Base-by-base conservation (phyloP, 1,140 invertebrate genomes). In the Atta texana region DNA sequence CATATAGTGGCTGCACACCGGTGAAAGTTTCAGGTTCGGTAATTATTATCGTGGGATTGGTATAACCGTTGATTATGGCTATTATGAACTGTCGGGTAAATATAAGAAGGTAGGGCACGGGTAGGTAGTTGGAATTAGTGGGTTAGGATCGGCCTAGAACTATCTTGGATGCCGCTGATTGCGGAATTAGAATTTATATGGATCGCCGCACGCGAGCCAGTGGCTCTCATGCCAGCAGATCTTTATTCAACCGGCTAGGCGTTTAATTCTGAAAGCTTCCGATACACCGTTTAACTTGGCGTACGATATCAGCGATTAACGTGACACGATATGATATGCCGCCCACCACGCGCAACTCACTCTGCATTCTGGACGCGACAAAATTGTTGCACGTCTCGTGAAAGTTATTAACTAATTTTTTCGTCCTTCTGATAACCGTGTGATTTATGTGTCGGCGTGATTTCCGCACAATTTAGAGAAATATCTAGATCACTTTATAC, bases 131-230 rank as follows among this genome's bases (percentile, higher is more conserved):
- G 92, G 92, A 94, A 94, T 95, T 94, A 94, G 93, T 92, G 91
- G 89, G 92, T 92, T 93, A 94, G 94, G 93, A 94, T 94, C 92
- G 93, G 93, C 93, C 93, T 94, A 94, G 93, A 93, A 93, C 92
- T 93, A 93, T 94, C 94, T 92, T 94, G 92, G 93, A 94, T 94
- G 93, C 92, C 92, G 94, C 92, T 94, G 93, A 94, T 95, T 94
- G 94, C 94, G 91, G 93, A 95, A 95, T 94, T 93, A 94, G 94
- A 95, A 95, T 94, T 94, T 94, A 94, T 95, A 94, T 94, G 94
- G 94, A 94, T 94, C 91, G 87, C 74, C 91, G 93, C 94, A 95
- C 94, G 94, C 94, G 93, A 94, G 77, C 91, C 93, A 94, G 94
- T 84, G 92, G 89, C 91, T 94, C 93, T 91, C 93, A 94, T 82